Conservation (phyloP, 53 echinoderm and acorn worm genomes). For the Arbacia lixula region DNA sequence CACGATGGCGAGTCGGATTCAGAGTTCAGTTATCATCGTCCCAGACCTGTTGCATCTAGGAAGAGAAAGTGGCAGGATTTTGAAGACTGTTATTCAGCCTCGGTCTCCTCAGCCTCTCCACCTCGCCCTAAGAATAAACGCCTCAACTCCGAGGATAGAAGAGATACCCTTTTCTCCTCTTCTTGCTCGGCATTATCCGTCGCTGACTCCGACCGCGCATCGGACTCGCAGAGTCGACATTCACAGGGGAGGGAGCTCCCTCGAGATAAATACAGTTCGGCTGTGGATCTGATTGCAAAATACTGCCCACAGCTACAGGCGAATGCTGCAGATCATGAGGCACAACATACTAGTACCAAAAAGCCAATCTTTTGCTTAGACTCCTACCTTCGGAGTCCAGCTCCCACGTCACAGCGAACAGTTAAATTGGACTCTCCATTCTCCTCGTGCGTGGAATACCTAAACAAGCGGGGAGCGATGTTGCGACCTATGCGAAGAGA, state of each 20-base stretch:
- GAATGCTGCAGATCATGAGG: not conserved
- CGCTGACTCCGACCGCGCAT: not conserved
- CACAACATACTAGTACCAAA: not conserved
- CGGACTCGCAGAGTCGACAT: not conserved
- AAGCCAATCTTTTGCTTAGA: not conserved
- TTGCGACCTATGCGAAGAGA: not conserved
- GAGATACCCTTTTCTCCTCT: not conserved
- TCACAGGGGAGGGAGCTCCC: not conserved
- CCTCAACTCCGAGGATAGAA: not conserved
- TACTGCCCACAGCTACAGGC: conserved; percentile 1
- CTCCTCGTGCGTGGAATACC: not conserved
- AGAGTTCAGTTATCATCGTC: not conserved
- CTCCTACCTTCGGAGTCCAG: not conserved
- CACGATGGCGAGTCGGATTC: not conserved
- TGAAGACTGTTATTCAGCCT: not conserved
- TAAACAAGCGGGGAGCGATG: not conserved
- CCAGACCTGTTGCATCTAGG: not conserved
- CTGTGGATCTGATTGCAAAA: not conserved
- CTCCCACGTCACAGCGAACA: not conserved
- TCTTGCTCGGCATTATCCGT: not conserved
- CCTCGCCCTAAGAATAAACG: not conserved
- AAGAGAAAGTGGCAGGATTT: not conserved
- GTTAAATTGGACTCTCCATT: not conserved
- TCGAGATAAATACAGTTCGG: not conserved
- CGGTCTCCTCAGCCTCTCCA: not conserved